phyloP scores from a whole-genome alignment of 2,888 invertebrate species.

The Ophion costatus region DNA sequence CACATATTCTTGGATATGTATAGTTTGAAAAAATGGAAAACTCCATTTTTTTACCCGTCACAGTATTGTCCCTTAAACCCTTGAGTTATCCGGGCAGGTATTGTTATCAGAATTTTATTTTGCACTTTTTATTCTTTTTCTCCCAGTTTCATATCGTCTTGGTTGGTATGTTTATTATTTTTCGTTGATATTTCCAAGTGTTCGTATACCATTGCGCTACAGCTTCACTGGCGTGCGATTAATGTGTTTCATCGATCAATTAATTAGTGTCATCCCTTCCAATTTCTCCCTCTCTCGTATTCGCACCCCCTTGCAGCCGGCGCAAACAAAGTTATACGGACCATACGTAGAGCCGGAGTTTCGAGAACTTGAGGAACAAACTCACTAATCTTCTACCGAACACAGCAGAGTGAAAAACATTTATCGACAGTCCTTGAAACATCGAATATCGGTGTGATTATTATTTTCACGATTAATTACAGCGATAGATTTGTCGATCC shows the following conservation, averaged over 20 bases:
- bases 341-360: background rate
- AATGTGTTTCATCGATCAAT: background rate
- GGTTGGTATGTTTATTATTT: background rate
- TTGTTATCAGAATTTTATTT: background rate
- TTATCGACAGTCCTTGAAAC: constrained; percentile 1
- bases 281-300: background rate
- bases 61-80: too few species aligned
- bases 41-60: too few species aligned
- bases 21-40: too few species aligned
- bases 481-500: background rate
- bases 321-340: background rate
- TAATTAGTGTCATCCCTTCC: background rate
- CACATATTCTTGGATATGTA: too few species aligned
- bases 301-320: background rate
- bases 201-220: background rate
- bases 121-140: background rate
- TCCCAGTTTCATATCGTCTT: background rate
- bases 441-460: background rate
- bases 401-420: background rate
- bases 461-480: background rate
- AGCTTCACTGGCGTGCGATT: background rate
- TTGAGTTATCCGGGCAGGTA: background rate
- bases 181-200: background rate
- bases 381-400: background rate
- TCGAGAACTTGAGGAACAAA: background rate